These are phyloP conservation scores for Pipistrellus nathusii DNA, from an alignment of 2,797 vertebrate genomes.

Conservation along the genomic window DNA sequence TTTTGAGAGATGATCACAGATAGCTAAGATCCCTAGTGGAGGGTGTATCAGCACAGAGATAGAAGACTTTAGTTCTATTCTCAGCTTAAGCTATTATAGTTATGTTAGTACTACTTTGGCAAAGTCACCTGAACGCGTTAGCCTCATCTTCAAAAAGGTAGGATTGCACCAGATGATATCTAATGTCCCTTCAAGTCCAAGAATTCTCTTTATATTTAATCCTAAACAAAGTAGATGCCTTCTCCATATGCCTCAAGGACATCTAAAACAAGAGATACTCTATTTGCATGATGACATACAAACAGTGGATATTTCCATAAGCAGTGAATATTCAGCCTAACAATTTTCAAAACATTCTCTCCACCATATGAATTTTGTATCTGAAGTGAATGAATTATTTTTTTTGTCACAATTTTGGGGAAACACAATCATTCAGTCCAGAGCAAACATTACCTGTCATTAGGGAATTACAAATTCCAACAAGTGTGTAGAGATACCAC, in stretches of 20 bases:
- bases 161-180: neutral
- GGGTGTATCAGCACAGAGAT: too few relatives aligned
- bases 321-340: neutral
- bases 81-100: neutral
- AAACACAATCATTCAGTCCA: neutral
- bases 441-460: neutral
- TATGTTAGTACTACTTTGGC: neutral
- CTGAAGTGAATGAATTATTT: neutral
- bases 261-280: neutral
- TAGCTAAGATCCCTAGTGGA: too few relatives aligned
- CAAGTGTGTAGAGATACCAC: neutral
- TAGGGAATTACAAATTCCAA: neutral
- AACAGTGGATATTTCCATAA: neutral
- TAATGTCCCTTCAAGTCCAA: neutral
- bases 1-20: neutral
- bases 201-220: slow-evolving; percentile 15
- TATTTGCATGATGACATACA: neutral
- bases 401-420: neutral
- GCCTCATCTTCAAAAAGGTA: neutral
- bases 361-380: neutral
- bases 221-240: neutral
- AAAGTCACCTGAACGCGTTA: neutral
- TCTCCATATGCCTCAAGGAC: neutral
- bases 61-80: neutral
- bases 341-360: neutral